phyloP scores from a whole-genome alignment of 2,888 invertebrate genomes.

The Coremacera marginata region DNA sequence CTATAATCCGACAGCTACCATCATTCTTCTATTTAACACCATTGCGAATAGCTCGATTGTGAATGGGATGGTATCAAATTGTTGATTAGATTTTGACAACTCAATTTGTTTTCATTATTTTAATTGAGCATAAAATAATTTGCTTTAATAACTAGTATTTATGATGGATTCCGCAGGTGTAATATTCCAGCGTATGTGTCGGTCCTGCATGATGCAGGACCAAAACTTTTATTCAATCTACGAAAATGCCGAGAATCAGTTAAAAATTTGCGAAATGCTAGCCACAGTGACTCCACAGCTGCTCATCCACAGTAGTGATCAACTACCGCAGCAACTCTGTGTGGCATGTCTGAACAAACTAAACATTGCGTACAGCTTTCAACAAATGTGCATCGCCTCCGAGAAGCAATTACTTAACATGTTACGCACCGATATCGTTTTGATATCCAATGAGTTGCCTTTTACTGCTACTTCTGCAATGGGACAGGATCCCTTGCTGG shows the following conservation, averaged over 20 bases:
- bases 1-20: too few species aligned
- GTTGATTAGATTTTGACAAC: too few species aligned
- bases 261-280: conserved; percentile 27
- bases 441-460: not conserved
- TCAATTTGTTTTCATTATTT: too few species aligned
- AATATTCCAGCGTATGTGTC: conserved; percentile 40
- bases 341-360: conserved; percentile 71
- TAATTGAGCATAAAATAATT: too few species aligned
- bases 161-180: not conserved
- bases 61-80: too few species aligned
- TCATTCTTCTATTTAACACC: too few species aligned
- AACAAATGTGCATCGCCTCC: conserved; percentile 69
- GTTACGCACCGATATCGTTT: conserved; percentile 46
- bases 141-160: too few species aligned
- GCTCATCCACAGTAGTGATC: conserved; percentile 66
- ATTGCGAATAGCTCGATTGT: too few species aligned
- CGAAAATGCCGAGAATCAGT: not conserved
- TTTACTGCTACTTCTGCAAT: not conserved
- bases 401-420: conserved; percentile 57
- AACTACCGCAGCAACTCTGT: conserved; percentile 74
- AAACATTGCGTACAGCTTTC: conserved; percentile 71
- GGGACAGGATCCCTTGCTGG: conserved; percentile 37
- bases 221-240: conserved; percentile 31
- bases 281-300: conserved; percentile 24
- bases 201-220: conserved; percentile 45